phyloP scores from a whole-genome alignment of 2,797 vertebrate genomes.

The Euthynnus affinis region DNA sequence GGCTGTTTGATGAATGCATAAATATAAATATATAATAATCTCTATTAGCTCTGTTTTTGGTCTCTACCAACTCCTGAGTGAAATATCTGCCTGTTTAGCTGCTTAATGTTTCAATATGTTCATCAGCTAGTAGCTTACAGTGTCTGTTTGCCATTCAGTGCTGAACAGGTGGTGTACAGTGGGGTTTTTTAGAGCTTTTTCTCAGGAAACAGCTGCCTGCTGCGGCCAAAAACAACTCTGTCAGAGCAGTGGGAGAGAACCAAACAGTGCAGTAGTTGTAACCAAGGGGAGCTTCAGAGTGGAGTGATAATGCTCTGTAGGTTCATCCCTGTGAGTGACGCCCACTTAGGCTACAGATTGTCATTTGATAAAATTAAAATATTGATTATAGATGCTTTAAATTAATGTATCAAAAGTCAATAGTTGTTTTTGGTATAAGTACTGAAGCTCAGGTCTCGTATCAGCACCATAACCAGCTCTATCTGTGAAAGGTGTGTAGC shows the following conservation, averaged over 20 bases:
- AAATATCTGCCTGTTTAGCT: background rate
- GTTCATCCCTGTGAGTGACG: background rate
- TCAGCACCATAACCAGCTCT: background rate
- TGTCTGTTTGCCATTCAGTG: background rate
- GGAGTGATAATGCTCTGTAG: background rate
- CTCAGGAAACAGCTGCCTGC: background rate
- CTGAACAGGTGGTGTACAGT: background rate
- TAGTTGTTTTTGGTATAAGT: too few species aligned
- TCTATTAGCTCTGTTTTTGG: background rate
- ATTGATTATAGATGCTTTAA: background rate
- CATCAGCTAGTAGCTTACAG: background rate
- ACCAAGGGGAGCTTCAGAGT: background rate
- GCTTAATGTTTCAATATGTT: background rate
- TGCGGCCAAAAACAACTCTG: background rate
- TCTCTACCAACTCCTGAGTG: background rate
- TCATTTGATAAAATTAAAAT: background rate
- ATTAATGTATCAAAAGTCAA: too few species aligned
- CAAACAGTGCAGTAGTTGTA: too few species aligned
- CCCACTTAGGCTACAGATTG: background rate
- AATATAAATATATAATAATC: background rate
- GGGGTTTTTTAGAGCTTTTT: background rate
- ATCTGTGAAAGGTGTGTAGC: background rate
- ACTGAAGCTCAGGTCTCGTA: background rate
- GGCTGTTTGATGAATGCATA: background rate
- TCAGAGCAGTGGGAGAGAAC: background rate